These are phyloP conservation scores for Conops quadrifasciatus DNA, from an alignment of 2,888 invertebrate genomes.

Conservation along the genomic window DNA sequence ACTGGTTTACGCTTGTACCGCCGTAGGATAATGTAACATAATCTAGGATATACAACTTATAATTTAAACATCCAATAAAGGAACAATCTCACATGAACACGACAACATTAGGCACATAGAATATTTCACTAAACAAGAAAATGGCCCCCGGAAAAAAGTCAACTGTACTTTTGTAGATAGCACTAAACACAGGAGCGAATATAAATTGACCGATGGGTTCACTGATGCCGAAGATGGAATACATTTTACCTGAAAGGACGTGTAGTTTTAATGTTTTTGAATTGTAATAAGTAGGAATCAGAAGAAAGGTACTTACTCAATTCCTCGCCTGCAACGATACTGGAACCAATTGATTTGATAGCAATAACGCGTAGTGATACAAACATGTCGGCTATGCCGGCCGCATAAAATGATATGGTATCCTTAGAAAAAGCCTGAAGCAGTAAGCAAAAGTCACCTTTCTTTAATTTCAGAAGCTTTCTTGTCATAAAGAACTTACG, in stretches of 20 bases:
- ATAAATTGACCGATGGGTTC: slow-evolving; percentile 62
- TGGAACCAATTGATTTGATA: slow-evolving; percentile 62
- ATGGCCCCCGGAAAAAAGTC: slow-evolving; percentile 63
- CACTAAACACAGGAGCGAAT: slow-evolving; percentile 61
- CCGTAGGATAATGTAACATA: slow-evolving; percentile 52
- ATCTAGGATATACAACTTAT: slow-evolving; percentile 38
- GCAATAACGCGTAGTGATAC: slow-evolving; percentile 61
- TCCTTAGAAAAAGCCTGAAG: slow-evolving; percentile 58
- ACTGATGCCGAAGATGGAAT: slow-evolving; percentile 61
- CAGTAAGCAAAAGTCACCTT: slow-evolving; percentile 1
- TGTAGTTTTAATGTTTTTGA: background rate
- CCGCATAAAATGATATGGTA: slow-evolving; percentile 58
- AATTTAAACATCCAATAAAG: background rate
- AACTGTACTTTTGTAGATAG: slow-evolving; percentile 57
- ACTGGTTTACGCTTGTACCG: slow-evolving; percentile 47
- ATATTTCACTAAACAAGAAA: slow-evolving; percentile 62
- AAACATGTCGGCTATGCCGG: slow-evolving; percentile 61
- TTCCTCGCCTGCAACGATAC: slow-evolving; percentile 61
- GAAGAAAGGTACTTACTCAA: slow-evolving; percentile 52
- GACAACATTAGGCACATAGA: slow-evolving; percentile 61
- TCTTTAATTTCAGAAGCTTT: background rate
- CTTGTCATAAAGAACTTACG: slow-evolving; percentile 53
- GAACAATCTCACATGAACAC: slow-evolving; percentile 59
- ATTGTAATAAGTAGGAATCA: background rate
- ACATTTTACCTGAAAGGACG: slow-evolving; percentile 56